phyloP scores from a whole-genome alignment of 2,797 vertebrate species.

The Sus cebifrons region DNA sequence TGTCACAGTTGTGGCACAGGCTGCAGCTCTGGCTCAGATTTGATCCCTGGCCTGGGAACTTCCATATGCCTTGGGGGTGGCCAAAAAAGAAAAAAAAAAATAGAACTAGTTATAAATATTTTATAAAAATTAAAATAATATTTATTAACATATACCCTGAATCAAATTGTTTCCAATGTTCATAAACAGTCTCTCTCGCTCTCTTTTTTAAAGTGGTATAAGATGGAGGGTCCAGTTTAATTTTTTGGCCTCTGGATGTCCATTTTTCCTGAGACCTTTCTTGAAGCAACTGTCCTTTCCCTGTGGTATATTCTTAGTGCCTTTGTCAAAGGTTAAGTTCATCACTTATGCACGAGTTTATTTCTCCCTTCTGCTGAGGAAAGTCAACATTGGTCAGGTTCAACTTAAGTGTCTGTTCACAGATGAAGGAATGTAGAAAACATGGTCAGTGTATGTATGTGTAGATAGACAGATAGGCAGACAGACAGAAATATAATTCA shows the following conservation, averaged over 20 bases:
- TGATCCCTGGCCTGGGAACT: no score
- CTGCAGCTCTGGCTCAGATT: no score
- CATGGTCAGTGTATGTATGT: neutral
- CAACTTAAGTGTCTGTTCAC: neutral
- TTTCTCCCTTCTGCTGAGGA: neutral
- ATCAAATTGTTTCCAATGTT: neutral
- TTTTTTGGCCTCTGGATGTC: neutral
- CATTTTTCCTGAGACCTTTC: neutral
- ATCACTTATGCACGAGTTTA: neutral
- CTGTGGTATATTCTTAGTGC: neutral
- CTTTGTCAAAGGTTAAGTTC: neutral
- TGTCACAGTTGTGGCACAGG: no score
- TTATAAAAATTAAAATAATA: slow-evolving; percentile 54
- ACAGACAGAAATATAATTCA: neutral
- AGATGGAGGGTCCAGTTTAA: neutral
- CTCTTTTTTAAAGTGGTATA: neutral
- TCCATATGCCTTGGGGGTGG: no score
- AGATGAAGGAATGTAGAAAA: neutral
- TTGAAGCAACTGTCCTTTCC: neutral
- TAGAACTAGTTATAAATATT: neutral
- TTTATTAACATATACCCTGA: neutral
- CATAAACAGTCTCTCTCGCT: neutral
- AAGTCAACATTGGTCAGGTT: neutral
- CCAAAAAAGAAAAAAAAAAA: neutral
- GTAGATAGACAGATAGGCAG: no score